A percentile compares a stretch with the other conserved stretches of the same genome.
Evolutionary conservation across 2,888 invertebrate genomes (phyloP).

Genomic region (Leptinotarsa tumamoca): DNA sequence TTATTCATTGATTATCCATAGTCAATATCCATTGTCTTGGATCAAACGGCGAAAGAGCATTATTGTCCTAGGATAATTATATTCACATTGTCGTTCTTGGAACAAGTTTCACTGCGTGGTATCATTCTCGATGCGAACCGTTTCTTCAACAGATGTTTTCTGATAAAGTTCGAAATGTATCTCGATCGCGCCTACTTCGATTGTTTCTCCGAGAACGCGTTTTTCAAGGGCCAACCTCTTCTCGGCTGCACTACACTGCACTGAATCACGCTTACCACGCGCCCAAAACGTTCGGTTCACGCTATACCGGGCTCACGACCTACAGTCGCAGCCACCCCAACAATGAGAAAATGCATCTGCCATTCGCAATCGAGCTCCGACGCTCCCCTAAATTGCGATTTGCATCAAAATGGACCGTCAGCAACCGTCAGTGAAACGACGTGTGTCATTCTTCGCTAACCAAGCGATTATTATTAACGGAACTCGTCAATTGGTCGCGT

Average conservation of each 20-base stretch:
- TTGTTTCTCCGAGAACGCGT: slow-evolving; percentile 17
- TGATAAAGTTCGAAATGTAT: not conserved
- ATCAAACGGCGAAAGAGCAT: not conserved
- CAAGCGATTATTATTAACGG: slow-evolving; percentile 25
- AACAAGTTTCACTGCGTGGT: not conserved
- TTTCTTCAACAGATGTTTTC: slow-evolving; percentile 6
- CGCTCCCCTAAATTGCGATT: slow-evolving; percentile 57
- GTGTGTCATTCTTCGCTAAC: slow-evolving; percentile 29
- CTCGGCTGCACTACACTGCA: slow-evolving; percentile 45
- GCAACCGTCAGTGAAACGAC: slow-evolving; percentile 33
- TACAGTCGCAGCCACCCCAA: slow-evolving; percentile 48
- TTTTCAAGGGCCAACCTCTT: slow-evolving; percentile 32
- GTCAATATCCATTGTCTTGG: slow-evolving; percentile 5
- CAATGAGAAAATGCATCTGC: slow-evolving; percentile 59
- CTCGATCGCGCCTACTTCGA: slow-evolving; percentile 13
- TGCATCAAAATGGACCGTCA: slow-evolving; percentile 58
- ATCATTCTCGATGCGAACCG: not conserved
- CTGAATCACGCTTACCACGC: slow-evolving; percentile 38
- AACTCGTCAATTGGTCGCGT: slow-evolving; percentile 23
- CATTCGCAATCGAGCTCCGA: slow-evolving; percentile 47
- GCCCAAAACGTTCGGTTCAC: slow-evolving; percentile 27
- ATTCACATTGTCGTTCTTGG: slow-evolving; percentile 8
- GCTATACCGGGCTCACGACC: slow-evolving; percentile 24
- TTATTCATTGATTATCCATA: not conserved
- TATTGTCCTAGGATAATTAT: slow-evolving; percentile 7